A percentile compares a stretch with the other conserved stretches of the same genome.
Conservation (phyloP, 2,797 vertebrate species). For the Hephaestus fuliginosus region DNA sequence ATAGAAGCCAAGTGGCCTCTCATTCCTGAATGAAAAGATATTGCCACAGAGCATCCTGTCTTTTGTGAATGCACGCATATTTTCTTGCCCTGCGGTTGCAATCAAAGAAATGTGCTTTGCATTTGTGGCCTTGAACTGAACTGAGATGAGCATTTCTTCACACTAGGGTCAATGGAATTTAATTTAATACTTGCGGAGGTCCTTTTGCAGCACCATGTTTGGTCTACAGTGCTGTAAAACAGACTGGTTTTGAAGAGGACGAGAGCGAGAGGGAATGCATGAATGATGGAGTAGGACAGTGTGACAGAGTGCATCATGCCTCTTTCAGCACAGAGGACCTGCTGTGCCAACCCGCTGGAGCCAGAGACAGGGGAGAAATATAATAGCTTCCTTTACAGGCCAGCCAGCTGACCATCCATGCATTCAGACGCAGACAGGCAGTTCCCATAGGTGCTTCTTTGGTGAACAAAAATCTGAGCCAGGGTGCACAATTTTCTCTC, state of each 20-base stretch:
- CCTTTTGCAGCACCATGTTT: not conserved
- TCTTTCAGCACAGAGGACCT: conserved; percentile 49
- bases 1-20: conserved; percentile 8
- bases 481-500: conserved; percentile 33
- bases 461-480: conserved; percentile 58
- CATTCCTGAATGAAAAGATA: conserved; percentile 19
- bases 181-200: conserved; percentile 20
- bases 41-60: not conserved
- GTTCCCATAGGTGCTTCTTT: conserved; percentile 61
- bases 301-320: conserved; percentile 54
- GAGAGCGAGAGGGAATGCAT: conserved; percentile 24
- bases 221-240: not conserved
- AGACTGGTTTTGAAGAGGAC: not conserved
- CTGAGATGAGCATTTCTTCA: conserved; percentile 28
- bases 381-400: conserved; percentile 51
- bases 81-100: not conserved
- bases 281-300: conserved; percentile 57
- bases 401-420: conserved; percentile 56
- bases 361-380: conserved; percentile 28
- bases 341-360: conserved; percentile 43
- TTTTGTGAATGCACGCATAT: conserved; percentile 20
- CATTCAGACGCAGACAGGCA: conserved; percentile 59
- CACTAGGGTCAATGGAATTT: conserved; percentile 6
- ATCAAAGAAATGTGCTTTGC: conserved; percentile 4
- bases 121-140: conserved; percentile 26